phyloP scores from a whole-genome alignment of 2,888 invertebrate species.

The Rutpela maculata region DNA sequence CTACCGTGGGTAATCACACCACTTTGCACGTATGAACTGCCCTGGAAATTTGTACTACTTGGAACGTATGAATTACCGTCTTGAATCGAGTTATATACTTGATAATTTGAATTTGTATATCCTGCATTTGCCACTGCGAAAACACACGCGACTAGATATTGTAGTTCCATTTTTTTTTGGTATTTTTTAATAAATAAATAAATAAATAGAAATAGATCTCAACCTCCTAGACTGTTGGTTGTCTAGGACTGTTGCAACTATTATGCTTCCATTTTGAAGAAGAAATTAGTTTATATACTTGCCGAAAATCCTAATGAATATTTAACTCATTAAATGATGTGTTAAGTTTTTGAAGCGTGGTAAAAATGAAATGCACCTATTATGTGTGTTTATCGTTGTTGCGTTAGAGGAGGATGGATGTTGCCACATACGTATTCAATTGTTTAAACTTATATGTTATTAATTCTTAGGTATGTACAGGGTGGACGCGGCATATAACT shows the following conservation, averaged over 20 bases:
- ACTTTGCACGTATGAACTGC: neutral
- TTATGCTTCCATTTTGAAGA: neutral
- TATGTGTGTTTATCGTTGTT: conserved; percentile 24
- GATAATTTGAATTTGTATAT: conserved; percentile 15
- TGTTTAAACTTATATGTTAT: conserved; percentile 16
- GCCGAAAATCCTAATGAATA: conserved; percentile 31
- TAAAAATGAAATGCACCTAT: conserved; percentile 30
- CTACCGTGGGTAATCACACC: conserved; percentile 4
- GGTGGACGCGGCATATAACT: neutral
- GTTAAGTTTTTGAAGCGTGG: conserved; percentile 32
- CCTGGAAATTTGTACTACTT: neutral
- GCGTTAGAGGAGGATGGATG: conserved; percentile 21
- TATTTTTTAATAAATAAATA: conserved; percentile 12
- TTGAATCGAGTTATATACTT: neutral
- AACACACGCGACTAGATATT: conserved; percentile 14
- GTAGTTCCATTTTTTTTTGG: conserved; percentile 25
- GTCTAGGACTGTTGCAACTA: conserved; percentile 42
- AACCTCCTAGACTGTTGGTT: conserved; percentile 38
- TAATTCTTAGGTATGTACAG: conserved; percentile 11
- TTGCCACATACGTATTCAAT: conserved; percentile 30
- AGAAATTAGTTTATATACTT: conserved; percentile 24
- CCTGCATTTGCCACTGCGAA: conserved; percentile 74
- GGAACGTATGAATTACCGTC: neutral
- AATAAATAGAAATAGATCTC: conserved; percentile 13
- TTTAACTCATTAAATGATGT: conserved; percentile 3